These are phyloP conservation scores for Gymnocypris eckloni DNA, from an alignment of 2,797 vertebrate genomes.

Conservation along the genomic window DNA sequence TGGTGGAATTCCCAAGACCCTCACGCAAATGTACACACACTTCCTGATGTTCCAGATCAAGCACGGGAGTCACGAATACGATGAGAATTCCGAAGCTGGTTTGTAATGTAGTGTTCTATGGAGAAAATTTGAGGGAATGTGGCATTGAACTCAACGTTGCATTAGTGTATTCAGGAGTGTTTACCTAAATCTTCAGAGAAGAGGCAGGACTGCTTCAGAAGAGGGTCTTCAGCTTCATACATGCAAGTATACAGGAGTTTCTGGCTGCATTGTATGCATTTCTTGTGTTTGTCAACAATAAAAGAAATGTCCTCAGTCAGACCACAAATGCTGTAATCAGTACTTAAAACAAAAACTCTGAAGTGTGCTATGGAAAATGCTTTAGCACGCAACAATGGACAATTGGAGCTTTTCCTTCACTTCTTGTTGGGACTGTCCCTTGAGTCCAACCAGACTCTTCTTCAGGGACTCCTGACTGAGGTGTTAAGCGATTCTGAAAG, in stretches of 20 bases:
- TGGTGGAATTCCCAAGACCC: slow-evolving; percentile 45
- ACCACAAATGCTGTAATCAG: neutral
- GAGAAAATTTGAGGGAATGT: slow-evolving; percentile 47
- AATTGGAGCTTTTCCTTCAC: slow-evolving; percentile 50
- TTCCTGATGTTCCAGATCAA: slow-evolving; percentile 46
- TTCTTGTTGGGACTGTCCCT: slow-evolving; percentile 44
- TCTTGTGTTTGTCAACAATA: slow-evolving; percentile 31
- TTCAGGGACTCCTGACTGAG: slow-evolving; percentile 20
- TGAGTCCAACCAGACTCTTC: slow-evolving; percentile 24
- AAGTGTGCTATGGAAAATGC: slow-evolving; percentile 46
- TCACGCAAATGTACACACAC: slow-evolving; percentile 47
- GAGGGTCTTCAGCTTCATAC: slow-evolving; percentile 54
- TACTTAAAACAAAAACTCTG: slow-evolving; percentile 22
- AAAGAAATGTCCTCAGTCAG: slow-evolving; percentile 14
- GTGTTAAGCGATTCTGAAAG: neutral
- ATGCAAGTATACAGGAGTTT: slow-evolving; percentile 56
- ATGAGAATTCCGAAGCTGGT: neutral
- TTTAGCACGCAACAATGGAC: slow-evolving; percentile 48
- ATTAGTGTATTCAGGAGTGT: slow-evolving; percentile 47
- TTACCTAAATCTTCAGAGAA: slow-evolving; percentile 52
- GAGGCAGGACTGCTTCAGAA: slow-evolving; percentile 26
- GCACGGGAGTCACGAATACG: slow-evolving; percentile 24
- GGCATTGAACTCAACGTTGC: slow-evolving; percentile 38
- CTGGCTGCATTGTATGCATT: slow-evolving; percentile 57
- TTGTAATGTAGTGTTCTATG: slow-evolving; percentile 47